Conservation (phyloP, 2,113 vertebrate species). For the Coturnix japonica region DNA sequence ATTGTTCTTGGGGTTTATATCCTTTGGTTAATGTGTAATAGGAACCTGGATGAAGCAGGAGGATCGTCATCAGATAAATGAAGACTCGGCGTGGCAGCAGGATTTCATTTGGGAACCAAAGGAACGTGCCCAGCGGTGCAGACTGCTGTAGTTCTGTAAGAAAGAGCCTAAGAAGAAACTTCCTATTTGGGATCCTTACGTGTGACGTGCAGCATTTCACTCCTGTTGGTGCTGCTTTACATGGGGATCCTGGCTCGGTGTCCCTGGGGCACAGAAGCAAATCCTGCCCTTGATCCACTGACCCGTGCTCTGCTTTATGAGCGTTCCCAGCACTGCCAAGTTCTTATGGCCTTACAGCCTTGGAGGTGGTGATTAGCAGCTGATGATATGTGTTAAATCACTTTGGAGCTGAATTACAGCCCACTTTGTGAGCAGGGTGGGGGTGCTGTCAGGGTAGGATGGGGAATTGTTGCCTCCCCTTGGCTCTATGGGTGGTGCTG, state of each 20-base stretch:
- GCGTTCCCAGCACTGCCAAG: fast-evolving
- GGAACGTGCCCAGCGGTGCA: not conserved
- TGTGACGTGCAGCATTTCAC: fast-evolving
- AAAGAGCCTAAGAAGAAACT: not conserved
- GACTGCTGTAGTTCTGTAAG: not conserved
- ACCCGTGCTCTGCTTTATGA: fast-evolving
- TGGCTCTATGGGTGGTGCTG: fast-evolving
- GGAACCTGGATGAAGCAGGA: not conserved
- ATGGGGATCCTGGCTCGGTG: not conserved
- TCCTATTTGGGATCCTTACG: not conserved
- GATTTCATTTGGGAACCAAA: not conserved
- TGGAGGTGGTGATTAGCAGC: not conserved
- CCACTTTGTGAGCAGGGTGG: fast-evolving
- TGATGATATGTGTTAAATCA: not conserved
- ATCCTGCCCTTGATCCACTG: not conserved
- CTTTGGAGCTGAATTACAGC: not conserved
- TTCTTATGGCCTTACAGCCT: not conserved
- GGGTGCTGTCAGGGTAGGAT: not conserved
- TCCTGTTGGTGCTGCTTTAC: not conserved
- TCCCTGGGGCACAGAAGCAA: not conserved
- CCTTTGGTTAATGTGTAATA: not conserved
- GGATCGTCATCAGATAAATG: not conserved
- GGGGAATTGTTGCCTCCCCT: not conserved
- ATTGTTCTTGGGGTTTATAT: not conserved
- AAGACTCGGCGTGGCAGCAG: fast-evolving